A percentile compares a stretch with the other conserved stretches of the same genome.
phyloP scores from a whole-genome alignment of 2,113 vertebrate species.

The Oncorhynchus mykiss region DNA sequence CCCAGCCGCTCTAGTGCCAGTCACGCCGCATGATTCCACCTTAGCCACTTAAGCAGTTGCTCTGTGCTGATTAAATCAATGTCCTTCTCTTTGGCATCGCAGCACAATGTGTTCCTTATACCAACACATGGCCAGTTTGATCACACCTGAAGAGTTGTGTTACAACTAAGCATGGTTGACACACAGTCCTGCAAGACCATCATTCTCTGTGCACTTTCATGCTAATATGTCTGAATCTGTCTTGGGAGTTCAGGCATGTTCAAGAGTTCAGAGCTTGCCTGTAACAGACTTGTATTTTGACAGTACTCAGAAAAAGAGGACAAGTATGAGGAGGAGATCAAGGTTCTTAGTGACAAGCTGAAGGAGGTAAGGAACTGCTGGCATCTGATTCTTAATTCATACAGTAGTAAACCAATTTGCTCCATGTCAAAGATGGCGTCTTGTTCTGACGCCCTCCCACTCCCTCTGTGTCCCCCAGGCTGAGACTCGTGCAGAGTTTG shows the following conservation, averaged over 20 bases:
- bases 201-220: not conserved
- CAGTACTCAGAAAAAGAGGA: slow-evolving; percentile 99
- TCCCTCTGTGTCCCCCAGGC: slow-evolving; percentile 74
- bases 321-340: slow-evolving; percentile 99
- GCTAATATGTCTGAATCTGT: not conserved
- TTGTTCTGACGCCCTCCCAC: slow-evolving; percentile 4
- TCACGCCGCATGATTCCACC: slow-evolving; percentile 29
- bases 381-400: not conserved
- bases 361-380: slow-evolving; percentile 84
- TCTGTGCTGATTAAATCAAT: slow-evolving; percentile 23
- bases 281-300: slow-evolving; percentile 28
- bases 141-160: not conserved
- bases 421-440: not conserved
- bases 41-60: not conserved
- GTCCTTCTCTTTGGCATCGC: slow-evolving; percentile 19
- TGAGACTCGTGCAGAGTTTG: slow-evolving; percentile 97
- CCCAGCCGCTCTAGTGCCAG: slow-evolving; percentile 33
- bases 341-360: slow-evolving; percentile 95
- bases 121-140: slow-evolving; percentile 8
- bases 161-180: not conserved
- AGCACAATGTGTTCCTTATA: slow-evolving; percentile 20
- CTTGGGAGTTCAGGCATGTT: not conserved
- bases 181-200: not conserved
- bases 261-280: too few relatives aligned
- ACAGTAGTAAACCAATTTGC: too few relatives aligned